Percentiles rank a stretch among this genome's conserved stretches.
phyloP scores from a whole-genome alignment of 2,888 invertebrate species.

The Quadroppia sp. region DNA sequence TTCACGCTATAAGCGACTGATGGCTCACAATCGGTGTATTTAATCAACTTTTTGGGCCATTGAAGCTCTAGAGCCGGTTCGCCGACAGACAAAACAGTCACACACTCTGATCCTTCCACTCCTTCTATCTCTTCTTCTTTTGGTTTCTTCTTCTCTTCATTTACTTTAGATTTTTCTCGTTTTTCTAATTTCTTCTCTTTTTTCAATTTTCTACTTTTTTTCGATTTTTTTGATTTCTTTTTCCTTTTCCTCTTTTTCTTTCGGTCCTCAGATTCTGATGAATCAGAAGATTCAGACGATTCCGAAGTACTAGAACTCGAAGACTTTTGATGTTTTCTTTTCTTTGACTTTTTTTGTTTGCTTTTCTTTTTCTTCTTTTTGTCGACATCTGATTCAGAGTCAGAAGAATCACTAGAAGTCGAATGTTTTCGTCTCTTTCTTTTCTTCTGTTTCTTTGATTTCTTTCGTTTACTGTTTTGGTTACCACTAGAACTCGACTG shows the following conservation, averaged over 20 bases:
- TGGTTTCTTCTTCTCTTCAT: slow-evolving; percentile 15
- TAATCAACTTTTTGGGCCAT: slow-evolving; percentile 28
- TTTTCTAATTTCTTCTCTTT: slow-evolving; percentile 63
- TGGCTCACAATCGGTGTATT: slow-evolving; percentile 31
- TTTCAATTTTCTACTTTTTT: slow-evolving; percentile 71
- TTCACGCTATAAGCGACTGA: slow-evolving; percentile 30
- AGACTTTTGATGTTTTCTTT: background rate
- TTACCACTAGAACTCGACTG: background rate
- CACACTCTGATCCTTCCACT: background rate
- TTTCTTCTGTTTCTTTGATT: background rate
- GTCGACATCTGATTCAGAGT: slow-evolving; percentile 8
- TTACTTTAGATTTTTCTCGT: slow-evolving; percentile 12
- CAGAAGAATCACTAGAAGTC: background rate
- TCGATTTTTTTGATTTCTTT: slow-evolving; percentile 73
- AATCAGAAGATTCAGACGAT: background rate
- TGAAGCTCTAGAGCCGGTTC: slow-evolving; percentile 8
- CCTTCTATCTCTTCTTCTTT: background rate
- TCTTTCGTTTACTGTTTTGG: background rate
- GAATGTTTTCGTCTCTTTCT: background rate
- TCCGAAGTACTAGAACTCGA: slow-evolving; percentile 28
- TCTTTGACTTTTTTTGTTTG: background rate
- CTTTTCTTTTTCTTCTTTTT: slow-evolving; percentile 23
- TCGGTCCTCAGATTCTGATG: background rate
- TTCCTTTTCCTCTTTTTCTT: slow-evolving; percentile 54
- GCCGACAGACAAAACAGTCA: slow-evolving; percentile 4